These are phyloP conservation scores for Chrysolina americana DNA, from an alignment of 2,888 invertebrate species.

Conservation along the genomic window DNA sequence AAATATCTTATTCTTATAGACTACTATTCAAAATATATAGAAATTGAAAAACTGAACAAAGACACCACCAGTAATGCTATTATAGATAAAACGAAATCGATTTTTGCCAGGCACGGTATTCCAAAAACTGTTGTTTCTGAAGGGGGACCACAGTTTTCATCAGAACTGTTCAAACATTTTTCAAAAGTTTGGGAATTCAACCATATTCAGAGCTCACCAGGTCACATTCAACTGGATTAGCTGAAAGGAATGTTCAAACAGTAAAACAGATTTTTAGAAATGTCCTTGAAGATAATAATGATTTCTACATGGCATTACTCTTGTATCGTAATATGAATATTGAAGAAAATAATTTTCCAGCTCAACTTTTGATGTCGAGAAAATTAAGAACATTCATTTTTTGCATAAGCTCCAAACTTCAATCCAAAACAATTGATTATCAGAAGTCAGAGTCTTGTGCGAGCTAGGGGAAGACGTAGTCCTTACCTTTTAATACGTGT, in stretches of 20 bases:
- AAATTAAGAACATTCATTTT: neutral
- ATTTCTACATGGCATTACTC: no score
- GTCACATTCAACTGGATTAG: neutral
- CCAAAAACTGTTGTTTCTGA: neutral
- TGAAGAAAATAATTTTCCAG: no score
- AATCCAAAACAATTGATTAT: neutral
- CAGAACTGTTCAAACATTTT: neutral
- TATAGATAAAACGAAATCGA: neutral
- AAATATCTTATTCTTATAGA: neutral
- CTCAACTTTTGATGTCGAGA: no score
- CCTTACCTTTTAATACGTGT: no score
- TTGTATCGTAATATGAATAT: no score
- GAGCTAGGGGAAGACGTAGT: no score
- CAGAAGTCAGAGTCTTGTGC: neutral
- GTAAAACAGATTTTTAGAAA: neutral
- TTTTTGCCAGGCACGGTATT: constrained; percentile 1
- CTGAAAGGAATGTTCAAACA: neutral
- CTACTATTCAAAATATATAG: neutral
- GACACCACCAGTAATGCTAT: neutral
- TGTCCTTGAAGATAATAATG: neutral
- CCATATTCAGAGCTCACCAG: neutral
- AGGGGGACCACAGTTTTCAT: neutral
- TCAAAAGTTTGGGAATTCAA: neutral
- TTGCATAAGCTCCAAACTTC: neutral
- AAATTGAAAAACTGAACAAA: neutral